Evolutionary conservation across 2,888 invertebrate species (phyloP), one percentile per base, ranked within the genome.

Genomic region (Tribolium freemani): DNA sequence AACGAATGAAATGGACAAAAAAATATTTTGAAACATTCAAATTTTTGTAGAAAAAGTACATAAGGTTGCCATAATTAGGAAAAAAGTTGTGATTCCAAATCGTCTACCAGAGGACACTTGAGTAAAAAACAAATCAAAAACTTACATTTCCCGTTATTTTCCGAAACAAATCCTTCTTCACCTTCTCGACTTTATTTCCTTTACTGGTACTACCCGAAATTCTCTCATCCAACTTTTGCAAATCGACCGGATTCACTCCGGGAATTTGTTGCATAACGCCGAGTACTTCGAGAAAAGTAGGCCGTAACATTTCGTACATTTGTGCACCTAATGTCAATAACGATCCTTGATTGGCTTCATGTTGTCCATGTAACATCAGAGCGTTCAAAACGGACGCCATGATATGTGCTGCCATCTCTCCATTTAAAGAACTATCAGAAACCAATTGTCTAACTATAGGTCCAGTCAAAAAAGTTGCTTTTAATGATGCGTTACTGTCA

Each of bases 141-240:
- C 87, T 86, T 85, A 94, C 94, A 87, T 92, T 92, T 73, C 92
- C 91, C 5, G 96, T 95, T 78, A 95, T 91, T 87, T 96, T 96
- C 88, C 94, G 96, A 87, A 97, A 97, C 58, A 95, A 88, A 84
- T 97, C 97, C 79, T 96, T 95, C 85, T 96, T 96, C 79, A 93
- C 93, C 84, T 96, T 96, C 83, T 97, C 96, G 51, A 94, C 92
- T 86, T 95, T 94, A 83, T 93, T 91, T 63, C 94, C 93, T 80
- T 92, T 93, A 77, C 90, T 88, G 10, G 91, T 90, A 63, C 88
- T 88, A 0, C 88, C 88, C 26, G 90, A 88, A 84, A 96, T 91
- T 83, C 94, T 93, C 82, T 96, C 96, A 85, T 97, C 96, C 71
- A 96, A 91, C 75, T 94, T 92, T 83, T 95, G 94, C 75, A 96